phyloP scores from a whole-genome alignment of 2,113 vertebrate genomes.

The Hippocampus zosterae region DNA sequence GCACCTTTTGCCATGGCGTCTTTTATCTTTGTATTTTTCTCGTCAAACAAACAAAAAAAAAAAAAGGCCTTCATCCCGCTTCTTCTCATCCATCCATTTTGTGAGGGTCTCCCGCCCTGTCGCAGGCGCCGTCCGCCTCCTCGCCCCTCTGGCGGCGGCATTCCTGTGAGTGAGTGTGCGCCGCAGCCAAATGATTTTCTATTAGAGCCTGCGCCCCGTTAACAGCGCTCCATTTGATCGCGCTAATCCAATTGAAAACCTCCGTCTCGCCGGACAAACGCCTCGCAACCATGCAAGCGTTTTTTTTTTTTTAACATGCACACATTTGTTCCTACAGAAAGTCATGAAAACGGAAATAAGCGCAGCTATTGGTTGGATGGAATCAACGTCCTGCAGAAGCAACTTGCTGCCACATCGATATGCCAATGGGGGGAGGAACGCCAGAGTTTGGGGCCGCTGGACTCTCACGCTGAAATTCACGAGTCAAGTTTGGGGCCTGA shows the following conservation, averaged over 20 bases:
- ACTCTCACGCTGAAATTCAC: too few species aligned
- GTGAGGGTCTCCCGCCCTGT: not conserved
- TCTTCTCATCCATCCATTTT: constrained; percentile 7
- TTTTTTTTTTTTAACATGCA: constrained; percentile 15
- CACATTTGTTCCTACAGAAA: constrained; percentile 4
- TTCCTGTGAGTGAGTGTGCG: constrained; percentile 56
- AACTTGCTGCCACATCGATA: too few species aligned
- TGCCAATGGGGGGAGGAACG: too few species aligned
- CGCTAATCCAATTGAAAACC: constrained; percentile 77
- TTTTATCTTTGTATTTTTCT: constrained; percentile 17
- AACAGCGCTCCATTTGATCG: constrained; percentile 74
- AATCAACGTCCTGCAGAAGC: too few species aligned
- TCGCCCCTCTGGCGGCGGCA: constrained; percentile 43
- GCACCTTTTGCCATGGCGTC: not conserved
- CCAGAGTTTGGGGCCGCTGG: too few species aligned
- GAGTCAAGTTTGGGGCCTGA: too few species aligned
- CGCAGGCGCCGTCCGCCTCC: constrained; percentile 4
- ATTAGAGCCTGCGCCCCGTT: constrained; percentile 68
- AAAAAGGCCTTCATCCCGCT: not conserved
- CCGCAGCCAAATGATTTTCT: constrained; percentile 71
- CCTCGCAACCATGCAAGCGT: constrained; percentile 67
- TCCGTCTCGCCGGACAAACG: constrained; percentile 62
- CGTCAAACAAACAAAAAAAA: not conserved
- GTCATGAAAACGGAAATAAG: not conserved
- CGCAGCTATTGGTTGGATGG: not conserved